These are phyloP conservation scores for Ciconia maguari DNA, from an alignment of 2,113 vertebrate genomes.

Conservation along the genomic window DNA sequence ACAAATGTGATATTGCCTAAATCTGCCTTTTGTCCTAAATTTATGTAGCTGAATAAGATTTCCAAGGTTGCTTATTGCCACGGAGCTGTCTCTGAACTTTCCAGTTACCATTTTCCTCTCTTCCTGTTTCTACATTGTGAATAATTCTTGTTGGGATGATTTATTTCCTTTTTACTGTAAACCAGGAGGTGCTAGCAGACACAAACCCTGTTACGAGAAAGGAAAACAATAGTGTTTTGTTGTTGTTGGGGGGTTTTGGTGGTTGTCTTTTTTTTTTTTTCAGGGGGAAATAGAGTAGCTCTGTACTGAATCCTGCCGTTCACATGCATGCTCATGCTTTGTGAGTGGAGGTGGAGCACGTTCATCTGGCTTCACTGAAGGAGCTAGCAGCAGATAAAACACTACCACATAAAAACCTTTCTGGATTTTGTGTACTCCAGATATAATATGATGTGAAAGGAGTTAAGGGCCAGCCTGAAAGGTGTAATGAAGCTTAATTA, in stretches of 20 bases:
- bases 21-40: not conserved
- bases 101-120: not conserved
- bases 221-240: not conserved
- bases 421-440: not conserved
- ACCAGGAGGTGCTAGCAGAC: not conserved
- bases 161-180: constrained; percentile 13
- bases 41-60: not conserved
- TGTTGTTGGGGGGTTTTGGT: accelerated
- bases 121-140: not conserved
- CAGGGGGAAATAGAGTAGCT: not conserved
- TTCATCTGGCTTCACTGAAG: not conserved
- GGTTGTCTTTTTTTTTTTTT: not conserved
- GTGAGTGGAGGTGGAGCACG: not conserved
- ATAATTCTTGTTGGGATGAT: not conserved
- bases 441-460: accelerated
- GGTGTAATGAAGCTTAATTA: not conserved
- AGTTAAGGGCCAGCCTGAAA: not conserved
- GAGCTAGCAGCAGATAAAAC: not conserved
- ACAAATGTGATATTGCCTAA: not conserved
- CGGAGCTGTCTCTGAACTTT: not conserved
- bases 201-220: not conserved
- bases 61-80: not conserved
- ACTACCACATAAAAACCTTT: not conserved
- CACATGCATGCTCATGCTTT: not conserved
- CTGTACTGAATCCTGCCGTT: not conserved